Percentiles rank a stretch among this genome's conserved stretches.
phyloP scores from a whole-genome alignment of 2,797 vertebrate species.

The Chloroceryle amazona region DNA sequence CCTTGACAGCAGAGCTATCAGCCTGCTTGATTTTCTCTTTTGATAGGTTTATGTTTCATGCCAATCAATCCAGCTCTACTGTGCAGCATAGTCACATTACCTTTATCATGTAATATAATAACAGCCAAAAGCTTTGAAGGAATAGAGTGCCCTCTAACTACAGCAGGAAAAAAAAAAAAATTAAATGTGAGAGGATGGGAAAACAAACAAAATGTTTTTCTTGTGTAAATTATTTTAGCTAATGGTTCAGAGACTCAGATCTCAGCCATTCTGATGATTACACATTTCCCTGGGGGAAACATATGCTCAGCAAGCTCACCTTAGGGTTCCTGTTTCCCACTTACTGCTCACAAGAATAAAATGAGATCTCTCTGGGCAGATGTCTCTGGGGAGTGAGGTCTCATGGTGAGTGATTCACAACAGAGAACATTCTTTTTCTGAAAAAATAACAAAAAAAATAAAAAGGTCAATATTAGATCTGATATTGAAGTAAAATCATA shows the following conservation, averaged over 20 bases:
- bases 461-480: background rate
- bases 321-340: conserved; percentile 25
- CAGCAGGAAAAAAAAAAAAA: background rate
- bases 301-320: conserved; percentile 17
- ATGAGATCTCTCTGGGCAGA: background rate
- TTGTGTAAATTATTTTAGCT: background rate
- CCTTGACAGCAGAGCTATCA: conserved; percentile 52
- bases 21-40: conserved; percentile 52
- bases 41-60: conserved; percentile 60
- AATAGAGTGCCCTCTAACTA: conserved; percentile 48
- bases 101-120: background rate
- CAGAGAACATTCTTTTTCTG: background rate
- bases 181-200: background rate
- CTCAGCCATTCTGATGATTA: background rate
- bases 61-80: conserved; percentile 32
- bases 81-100: background rate
- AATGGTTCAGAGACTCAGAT: background rate
- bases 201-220: background rate
- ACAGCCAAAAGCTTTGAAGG: conserved; percentile 1
- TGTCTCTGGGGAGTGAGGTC: conserved; percentile 16
- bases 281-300: background rate
- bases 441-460: background rate
- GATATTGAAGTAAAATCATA: background rate
- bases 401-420: background rate
- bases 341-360: conserved; percentile 24